These are phyloP conservation scores for Spinus olivaceus DNA, from an alignment of 2,797 vertebrate species.

Conservation along the genomic window DNA sequence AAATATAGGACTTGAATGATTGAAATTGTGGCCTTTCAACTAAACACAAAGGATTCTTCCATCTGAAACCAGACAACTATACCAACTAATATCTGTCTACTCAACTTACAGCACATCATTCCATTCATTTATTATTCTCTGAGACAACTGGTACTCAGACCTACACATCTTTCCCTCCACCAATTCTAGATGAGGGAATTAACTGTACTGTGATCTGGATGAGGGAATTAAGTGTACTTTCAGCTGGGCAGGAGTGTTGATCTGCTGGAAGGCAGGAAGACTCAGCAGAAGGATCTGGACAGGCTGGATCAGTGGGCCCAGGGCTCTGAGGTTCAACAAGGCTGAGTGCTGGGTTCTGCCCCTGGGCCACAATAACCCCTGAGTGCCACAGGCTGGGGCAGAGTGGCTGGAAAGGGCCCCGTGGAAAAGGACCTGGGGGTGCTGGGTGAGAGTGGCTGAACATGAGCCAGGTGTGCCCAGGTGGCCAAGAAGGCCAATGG, in stretches of 20 bases:
- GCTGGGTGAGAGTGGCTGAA: background rate
- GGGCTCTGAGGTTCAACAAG: rapidly evolving
- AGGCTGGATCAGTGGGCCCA: background rate
- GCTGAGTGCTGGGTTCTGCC: background rate
- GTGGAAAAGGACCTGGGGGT: background rate
- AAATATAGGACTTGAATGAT: background rate
- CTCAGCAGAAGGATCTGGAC: background rate
- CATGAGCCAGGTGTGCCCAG: background rate
- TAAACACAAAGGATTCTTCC: background rate
- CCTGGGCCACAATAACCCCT: background rate
- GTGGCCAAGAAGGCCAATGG: background rate
- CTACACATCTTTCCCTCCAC: background rate
- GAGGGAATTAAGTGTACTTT: background rate
- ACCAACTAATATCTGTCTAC: background rate
- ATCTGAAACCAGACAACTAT: background rate
- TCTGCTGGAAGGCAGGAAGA: background rate
- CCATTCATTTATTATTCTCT: background rate
- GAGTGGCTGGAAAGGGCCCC: rapidly evolving
- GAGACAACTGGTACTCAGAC: background rate
- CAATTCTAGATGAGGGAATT: background rate
- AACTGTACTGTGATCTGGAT: background rate
- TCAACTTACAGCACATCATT: background rate
- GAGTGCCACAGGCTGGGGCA: background rate
- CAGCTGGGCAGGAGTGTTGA: background rate
- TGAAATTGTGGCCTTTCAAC: background rate